These are phyloP conservation scores for Zaprionus ornatus DNA, from an alignment of 1,140 invertebrate genomes.

Conservation along the genomic window DNA sequence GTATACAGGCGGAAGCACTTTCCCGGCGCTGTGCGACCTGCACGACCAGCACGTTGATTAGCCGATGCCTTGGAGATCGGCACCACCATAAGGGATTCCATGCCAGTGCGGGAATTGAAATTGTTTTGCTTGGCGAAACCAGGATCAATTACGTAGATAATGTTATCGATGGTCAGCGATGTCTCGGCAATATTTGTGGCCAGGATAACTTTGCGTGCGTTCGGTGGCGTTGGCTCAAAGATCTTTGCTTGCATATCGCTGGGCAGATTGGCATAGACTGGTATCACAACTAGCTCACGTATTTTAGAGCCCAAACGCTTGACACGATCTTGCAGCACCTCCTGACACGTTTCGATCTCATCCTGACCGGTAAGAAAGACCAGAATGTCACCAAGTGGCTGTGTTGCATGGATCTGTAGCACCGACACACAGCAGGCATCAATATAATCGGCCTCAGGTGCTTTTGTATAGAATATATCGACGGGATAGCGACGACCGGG, in stretches of 20 bases:
- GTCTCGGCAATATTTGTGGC: slow-evolving; percentile 99
- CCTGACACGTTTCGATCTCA: slow-evolving; percentile 98
- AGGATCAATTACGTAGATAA: slow-evolving; percentile 99
- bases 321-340: slow-evolving; percentile 95
- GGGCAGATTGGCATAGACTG: slow-evolving; percentile 98
- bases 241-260: slow-evolving; percentile 99
- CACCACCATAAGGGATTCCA: slow-evolving; percentile 98
- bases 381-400: slow-evolving; percentile 93
- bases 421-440: slow-evolving; percentile 98
- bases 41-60: slow-evolving; percentile 95
- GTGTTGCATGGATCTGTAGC: slow-evolving; percentile 95
- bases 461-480: slow-evolving; percentile 99
- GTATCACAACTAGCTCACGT: slow-evolving; percentile 87
- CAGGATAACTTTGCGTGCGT: slow-evolving; percentile 96
- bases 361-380: slow-evolving; percentile 98
- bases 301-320: slow-evolving; percentile 86
- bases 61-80: slow-evolving; percentile 98
- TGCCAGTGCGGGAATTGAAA: slow-evolving; percentile 98
- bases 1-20: slow-evolving; percentile 99
- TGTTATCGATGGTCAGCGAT: slow-evolving; percentile 99
- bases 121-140: slow-evolving; percentile 99
- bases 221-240: slow-evolving; percentile 96
- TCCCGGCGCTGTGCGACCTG: slow-evolving; percentile 95
- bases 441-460: slow-evolving; percentile 99
- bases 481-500: slow-evolving; percentile 92